phyloP scores from a whole-genome alignment of 2,888 invertebrate genomes.

The Drosophila picticornis region DNA sequence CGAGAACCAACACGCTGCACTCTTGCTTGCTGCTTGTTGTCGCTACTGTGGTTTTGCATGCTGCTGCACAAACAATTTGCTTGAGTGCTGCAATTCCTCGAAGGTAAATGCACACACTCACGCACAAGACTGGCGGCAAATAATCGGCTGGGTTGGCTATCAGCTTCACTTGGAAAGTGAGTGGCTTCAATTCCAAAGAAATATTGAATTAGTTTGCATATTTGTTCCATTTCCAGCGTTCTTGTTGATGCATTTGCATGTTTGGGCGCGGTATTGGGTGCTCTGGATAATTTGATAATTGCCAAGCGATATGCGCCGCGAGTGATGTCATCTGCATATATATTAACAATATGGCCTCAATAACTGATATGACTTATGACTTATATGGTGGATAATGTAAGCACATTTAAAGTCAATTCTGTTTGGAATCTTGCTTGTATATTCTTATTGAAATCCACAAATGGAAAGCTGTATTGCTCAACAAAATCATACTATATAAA shows the following conservation, averaged over 20 bases:
- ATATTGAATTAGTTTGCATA: constrained; percentile 49
- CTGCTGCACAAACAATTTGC: constrained; percentile 58
- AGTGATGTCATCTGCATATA: constrained; percentile 15
- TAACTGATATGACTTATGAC: neutral
- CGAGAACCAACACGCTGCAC: constrained; percentile 39
- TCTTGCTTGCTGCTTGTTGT: constrained; percentile 42
- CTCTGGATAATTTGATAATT: constrained; percentile 47
- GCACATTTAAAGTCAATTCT: neutral
- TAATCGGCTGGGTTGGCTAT: constrained; percentile 22
- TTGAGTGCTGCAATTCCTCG: constrained; percentile 59
- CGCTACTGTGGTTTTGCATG: constrained; percentile 20
- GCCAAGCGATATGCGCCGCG: constrained; percentile 31
- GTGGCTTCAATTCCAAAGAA: constrained; percentile 15
- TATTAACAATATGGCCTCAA: neutral
- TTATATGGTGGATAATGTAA: neutral
- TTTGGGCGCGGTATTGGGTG: constrained; percentile 13
- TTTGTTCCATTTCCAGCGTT: constrained; percentile 31
- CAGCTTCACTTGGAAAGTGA: constrained; percentile 4
- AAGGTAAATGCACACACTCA: constrained; percentile 47
- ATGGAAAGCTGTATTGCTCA: neutral
- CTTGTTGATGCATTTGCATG: constrained; percentile 19
- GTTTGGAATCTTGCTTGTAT: neutral
- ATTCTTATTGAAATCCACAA: neutral
- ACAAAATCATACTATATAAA: neutral
- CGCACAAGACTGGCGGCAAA: constrained; percentile 9